These are phyloP conservation scores for Penaeus vannamei DNA, from an alignment of 1,140 invertebrate species.

Conservation along the genomic window DNA sequence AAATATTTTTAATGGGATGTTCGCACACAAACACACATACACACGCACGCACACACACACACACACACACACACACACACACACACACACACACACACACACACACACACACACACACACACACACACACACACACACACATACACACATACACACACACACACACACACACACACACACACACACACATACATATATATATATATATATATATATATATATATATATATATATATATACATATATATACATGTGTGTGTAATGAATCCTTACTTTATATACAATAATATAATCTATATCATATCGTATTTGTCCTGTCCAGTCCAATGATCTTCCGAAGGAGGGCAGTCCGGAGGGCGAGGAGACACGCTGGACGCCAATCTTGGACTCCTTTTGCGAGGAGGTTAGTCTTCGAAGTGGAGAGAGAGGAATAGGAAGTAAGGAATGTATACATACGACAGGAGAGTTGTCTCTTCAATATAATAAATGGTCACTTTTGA, in stretches of 20 bases:
- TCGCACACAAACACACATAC: too few relatives aligned
- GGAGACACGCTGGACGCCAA: too few relatives aligned
- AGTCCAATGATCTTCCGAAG: neutral
- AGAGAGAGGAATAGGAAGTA: too few relatives aligned
- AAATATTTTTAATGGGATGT: too few relatives aligned
- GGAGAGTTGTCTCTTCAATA: too few relatives aligned
- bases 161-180: constrained; percentile 38
- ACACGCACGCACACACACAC: neutral
- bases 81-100: neutral
- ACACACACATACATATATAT: constrained; percentile 45
- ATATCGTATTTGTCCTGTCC: neutral
- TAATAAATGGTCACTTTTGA: too few relatives aligned
- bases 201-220: constrained; percentile 43
- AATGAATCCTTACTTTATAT: neutral
- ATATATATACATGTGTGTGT: constrained; percentile 11
- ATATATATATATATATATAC: constrained; percentile 41
- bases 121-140: neutral
- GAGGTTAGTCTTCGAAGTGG: too few relatives aligned
- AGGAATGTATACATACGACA: too few relatives aligned
- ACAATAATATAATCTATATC: neutral
- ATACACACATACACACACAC: constrained; percentile 40
- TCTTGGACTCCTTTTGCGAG: too few relatives aligned
- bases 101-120: neutral
- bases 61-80: neutral
- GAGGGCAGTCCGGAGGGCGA: too few relatives aligned